phyloP scores from a whole-genome alignment of 2,113 vertebrate genomes.

The Puma concolor region DNA sequence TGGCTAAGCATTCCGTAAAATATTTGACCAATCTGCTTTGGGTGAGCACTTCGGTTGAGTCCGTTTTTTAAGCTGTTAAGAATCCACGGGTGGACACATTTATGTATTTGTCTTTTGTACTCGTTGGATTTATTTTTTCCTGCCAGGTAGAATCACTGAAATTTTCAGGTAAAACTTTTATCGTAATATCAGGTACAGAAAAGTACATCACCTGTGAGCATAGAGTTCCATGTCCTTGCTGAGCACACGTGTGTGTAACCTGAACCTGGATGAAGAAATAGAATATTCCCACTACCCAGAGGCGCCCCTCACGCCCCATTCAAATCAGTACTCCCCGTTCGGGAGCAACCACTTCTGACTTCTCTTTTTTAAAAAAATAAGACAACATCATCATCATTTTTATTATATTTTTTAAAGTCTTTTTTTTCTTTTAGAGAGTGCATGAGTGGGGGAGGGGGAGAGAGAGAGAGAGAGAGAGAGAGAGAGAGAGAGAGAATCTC shows the following conservation, averaged over 20 bases:
- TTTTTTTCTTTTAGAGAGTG: too few species aligned
- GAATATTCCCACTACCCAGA: background rate
- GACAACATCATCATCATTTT: background rate
- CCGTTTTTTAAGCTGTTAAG: background rate
- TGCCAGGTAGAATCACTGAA: background rate
- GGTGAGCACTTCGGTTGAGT: background rate
- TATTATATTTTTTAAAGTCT: too few species aligned
- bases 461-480: too few species aligned
- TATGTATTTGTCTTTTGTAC: background rate
- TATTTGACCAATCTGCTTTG: background rate
- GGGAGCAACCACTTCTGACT: background rate
- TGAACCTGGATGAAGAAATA: background rate
- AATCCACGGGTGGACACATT: background rate
- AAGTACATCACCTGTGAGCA: rapidly evolving
- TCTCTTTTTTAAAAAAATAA: background rate
- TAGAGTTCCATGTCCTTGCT: background rate
- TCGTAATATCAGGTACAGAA: background rate
- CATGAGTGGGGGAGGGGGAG: too few species aligned
- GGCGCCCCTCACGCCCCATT: background rate
- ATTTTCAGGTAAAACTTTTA: background rate
- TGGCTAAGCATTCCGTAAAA: background rate
- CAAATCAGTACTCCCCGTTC: background rate
- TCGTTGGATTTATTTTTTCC: background rate
- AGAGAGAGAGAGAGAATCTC: too few species aligned
- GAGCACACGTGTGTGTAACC: background rate